phyloP scores from a whole-genome alignment of 2,113 vertebrate genomes.

The Vidua chalybeata region DNA sequence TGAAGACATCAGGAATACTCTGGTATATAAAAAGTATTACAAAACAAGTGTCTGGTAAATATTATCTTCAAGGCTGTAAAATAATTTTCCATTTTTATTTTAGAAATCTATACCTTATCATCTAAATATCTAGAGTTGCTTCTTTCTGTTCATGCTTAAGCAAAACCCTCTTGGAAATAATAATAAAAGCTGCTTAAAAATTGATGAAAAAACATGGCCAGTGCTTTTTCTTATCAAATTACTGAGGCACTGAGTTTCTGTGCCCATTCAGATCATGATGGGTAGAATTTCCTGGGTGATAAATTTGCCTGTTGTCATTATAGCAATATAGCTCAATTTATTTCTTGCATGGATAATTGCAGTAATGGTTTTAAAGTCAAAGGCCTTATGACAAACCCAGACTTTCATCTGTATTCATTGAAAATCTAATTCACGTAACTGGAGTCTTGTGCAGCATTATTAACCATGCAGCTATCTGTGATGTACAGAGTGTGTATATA shows the following conservation, averaged over 20 bases:
- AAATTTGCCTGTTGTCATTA: background rate
- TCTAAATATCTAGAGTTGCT: background rate
- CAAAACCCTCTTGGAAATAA: background rate
- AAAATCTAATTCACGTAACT: background rate
- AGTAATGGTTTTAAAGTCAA: background rate
- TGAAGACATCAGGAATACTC: background rate
- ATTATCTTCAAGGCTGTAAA: background rate
- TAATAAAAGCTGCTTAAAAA: background rate
- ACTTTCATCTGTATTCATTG: background rate
- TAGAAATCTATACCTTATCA: background rate
- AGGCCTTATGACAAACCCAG: background rate
- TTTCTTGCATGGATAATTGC: background rate
- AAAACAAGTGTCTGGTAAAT: background rate
- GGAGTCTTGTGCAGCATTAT: background rate
- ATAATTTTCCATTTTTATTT: background rate
- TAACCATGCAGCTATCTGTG: background rate
- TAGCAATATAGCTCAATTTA: background rate
- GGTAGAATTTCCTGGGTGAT: background rate
- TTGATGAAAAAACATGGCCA: background rate
- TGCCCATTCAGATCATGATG: background rate
- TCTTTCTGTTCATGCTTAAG: background rate
- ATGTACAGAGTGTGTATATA: background rate
- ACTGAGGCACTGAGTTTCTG: background rate
- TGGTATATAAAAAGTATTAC: background rate
- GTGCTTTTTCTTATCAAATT: background rate